Evolutionary conservation across 1,140 invertebrate genomes (phyloP), one percentile per base, ranked within the genome.

Genomic region (Sarcophaga peregrina): DNA sequence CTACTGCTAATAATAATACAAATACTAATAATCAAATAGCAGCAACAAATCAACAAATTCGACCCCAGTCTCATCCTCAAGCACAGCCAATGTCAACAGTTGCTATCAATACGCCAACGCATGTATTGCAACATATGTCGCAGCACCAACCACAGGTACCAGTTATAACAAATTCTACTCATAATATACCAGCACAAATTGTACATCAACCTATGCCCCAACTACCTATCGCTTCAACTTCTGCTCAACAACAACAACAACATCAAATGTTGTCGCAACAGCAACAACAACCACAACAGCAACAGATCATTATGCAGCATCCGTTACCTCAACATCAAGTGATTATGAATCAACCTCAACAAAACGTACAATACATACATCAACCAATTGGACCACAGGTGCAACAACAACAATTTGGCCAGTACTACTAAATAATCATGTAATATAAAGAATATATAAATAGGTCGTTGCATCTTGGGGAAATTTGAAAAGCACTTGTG

Each of bases 381-480:
- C 75, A 78, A 50, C 47, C 2, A 78, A 50, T 78, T 17, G 75
- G 75, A 5, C 75, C 75, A 11, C 74, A 76, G 48, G 74, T 76
- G 4, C 75, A 50, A 50, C 47, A 48, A 52, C 75, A 78, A 78
- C 75, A 78, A 50, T 78, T 25, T 78, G 75, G 75, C 47, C 75
- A 78, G 25, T 78, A 78, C 75, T 78, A 78, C 50, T 78, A 78
- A 47, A n/a, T 17, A 4, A n/a, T 17, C 58, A n/a, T 62, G 17
- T 25, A 68, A 68, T 20, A 20, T 68, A 20, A 68, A 25, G 62
- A 68, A 37, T 37, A 37, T 37, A n/a, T n/a, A n/a, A n/a, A n/a
- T n/a, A n/a, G n/a, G n/a, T n/a, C n/a, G n/a, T n/a, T n/a, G n/a
- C n/a, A n/a, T n/a, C n/a, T n/a, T n/a, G n/a, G n/a, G 25, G 15